Base-by-base conservation (phyloP, 2,113 vertebrate genomes). In the Condylura cristata region DNA sequence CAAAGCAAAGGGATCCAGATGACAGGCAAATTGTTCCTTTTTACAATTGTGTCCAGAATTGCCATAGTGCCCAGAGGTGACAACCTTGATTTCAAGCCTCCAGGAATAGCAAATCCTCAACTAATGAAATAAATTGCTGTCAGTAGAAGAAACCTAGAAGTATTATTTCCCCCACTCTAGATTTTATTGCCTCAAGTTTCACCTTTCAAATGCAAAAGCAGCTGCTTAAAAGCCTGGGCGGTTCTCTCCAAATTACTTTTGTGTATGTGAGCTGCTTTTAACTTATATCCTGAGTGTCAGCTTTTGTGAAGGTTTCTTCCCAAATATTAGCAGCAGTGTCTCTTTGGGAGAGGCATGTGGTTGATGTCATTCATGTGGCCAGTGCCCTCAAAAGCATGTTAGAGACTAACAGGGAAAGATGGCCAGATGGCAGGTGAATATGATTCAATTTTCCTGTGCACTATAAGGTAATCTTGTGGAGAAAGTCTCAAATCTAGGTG, bases 191-290 rank as follows among this genome's bases (percentile, higher is more conserved):
- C 41, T 93, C 44, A 71, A 71, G 51, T 86, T 89, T 84, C 20
- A 86, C 58, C 53, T 93, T 92, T 86, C 39, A 70, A 76, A 53
- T 91, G 78, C 66, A 94, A 56, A 92, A 86, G 18, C 16, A 88
- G 32, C 53, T 86, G 68, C 30, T 91, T 86, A 89, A 93, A 93
- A 91, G 75, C 56, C 37, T 91, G 41, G 30, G 74, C 76, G 61
- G 12, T 81, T 95, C 94, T 96, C 14, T 91, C n/a, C 26, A 81
- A 94, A 88, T 91, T 81, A 63, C 17, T 88, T 90, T 71, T 63
- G 8, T 28, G 66, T 44, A 20, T 82, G 41, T 85, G 72, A 72
- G 34, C 60, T 87, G 68, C 60, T 93, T 93, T 90, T 53, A 95
- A 65, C 63, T 74, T 83, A 30, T 26, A 48, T 90, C n/a, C 30